phyloP scores from a whole-genome alignment of 2,888 invertebrate genomes.

The Xanthorhoe designata region DNA sequence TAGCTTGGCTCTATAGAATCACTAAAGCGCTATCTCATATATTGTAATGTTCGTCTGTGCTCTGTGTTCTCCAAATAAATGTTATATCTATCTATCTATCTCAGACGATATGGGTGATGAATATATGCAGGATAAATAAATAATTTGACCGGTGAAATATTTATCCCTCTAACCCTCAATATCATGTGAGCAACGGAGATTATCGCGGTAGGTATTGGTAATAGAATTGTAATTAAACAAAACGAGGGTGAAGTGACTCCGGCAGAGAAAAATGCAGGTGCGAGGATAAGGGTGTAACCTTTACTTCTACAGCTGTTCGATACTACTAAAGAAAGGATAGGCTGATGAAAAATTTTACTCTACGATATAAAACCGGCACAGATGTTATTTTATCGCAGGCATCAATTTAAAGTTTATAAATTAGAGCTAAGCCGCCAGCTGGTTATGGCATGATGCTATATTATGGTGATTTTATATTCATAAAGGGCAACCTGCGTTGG shows the following conservation, averaged over 20 bases:
- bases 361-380: slow-evolving; percentile 60
- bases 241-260: slow-evolving; percentile 60
- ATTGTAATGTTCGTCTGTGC: no score
- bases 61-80: no score
- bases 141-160: slow-evolving; percentile 57
- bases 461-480: slow-evolving; percentile 54
- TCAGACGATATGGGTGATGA: slow-evolving; percentile 50
- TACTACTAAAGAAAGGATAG: slow-evolving; percentile 68
- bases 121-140: slow-evolving; percentile 44
- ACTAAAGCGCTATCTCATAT: slow-evolving; percentile 50
- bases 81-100: no score
- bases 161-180: slow-evolving; percentile 57
- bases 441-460: slow-evolving; percentile 48
- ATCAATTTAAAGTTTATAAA: slow-evolving; percentile 49
- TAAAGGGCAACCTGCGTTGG: slow-evolving; percentile 53
- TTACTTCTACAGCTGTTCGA: slow-evolving; percentile 75
- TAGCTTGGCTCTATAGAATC: slow-evolving; percentile 51
- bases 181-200: slow-evolving; percentile 60
- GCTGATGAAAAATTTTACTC: slow-evolving; percentile 69
- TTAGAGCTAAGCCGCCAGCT: slow-evolving; percentile 59
- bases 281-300: slow-evolving; percentile 77
- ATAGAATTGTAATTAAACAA: slow-evolving; percentile 76
- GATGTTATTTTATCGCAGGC: slow-evolving; percentile 49
- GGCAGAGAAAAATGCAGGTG: slow-evolving; percentile 70
- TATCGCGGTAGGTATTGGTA: slow-evolving; percentile 69